These are phyloP conservation scores for Limulus polyphemus DNA, from an alignment of 2,888 invertebrate species.

Conservation along the genomic window DNA sequence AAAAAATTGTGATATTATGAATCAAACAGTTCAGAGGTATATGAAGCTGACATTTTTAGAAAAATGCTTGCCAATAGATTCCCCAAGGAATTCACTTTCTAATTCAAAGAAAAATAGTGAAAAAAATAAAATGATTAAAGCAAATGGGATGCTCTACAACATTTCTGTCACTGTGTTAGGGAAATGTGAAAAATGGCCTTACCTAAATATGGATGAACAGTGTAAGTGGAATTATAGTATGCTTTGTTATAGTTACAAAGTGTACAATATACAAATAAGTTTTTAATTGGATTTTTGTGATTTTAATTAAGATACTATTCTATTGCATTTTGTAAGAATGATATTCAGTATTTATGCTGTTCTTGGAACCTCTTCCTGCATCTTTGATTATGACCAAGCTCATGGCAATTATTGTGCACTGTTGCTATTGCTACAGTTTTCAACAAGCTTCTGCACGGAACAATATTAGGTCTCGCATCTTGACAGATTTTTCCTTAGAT, in stretches of 20 bases:
- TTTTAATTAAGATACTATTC: too few relatives aligned
- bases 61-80: slow-evolving; percentile 8
- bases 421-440: too few relatives aligned
- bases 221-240: slow-evolving; percentile 45
- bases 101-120: background rate
- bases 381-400: too few relatives aligned
- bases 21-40: slow-evolving; percentile 42
- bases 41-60: slow-evolving; percentile 13
- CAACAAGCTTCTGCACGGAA: too few relatives aligned
- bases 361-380: too few relatives aligned
- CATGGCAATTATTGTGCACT: too few relatives aligned
- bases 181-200: slow-evolving; percentile 53
- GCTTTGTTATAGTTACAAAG: background rate
- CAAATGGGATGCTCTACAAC: slow-evolving; percentile 9
- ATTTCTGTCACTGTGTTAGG: slow-evolving; percentile 36
- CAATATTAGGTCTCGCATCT: too few relatives aligned
- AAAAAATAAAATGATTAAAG: background rate
- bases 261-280: background rate
- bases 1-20: slow-evolving; percentile 44
- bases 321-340: too few relatives aligned
- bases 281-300: background rate
- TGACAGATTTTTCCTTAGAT: too few relatives aligned
- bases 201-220: slow-evolving; percentile 58
- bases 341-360: too few relatives aligned
- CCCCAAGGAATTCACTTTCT: too few relatives aligned